Percentiles rank a stretch among this genome's conserved stretches.
Conservation (phyloP, 53 echinoderm and acorn worm genomes). For the Paracentrotus lividus region DNA sequence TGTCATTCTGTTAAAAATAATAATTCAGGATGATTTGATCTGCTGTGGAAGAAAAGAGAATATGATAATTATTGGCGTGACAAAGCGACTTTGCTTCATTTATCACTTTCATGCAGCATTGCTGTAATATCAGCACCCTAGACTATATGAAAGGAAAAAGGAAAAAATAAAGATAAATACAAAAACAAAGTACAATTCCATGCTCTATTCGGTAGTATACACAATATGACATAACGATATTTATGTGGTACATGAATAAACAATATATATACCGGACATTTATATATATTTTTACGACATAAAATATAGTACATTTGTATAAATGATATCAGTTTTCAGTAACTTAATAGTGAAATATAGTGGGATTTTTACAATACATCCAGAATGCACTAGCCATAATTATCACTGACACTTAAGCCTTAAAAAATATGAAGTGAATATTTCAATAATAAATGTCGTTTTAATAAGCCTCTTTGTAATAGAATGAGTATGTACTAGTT, state of each 20-base stretch:
- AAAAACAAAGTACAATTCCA: background rate
- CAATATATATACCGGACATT: too few relatives aligned
- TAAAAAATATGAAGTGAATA: too few relatives aligned
- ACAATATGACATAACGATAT: background rate
- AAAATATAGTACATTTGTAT: background rate
- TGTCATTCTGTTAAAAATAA: background rate
- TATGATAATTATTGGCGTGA: background rate
- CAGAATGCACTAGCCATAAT: too few relatives aligned
- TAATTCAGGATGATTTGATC: background rate
- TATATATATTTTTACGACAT: too few relatives aligned
- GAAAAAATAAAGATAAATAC: background rate
- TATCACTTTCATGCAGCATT: background rate
- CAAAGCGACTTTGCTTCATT: background rate
- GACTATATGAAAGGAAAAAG: background rate
- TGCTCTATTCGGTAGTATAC: background rate
- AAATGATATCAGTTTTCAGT: background rate
- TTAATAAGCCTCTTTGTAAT: too few relatives aligned
- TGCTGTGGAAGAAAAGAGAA: background rate
- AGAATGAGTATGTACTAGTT: too few relatives aligned
- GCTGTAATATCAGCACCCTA: slow-evolving; percentile 18
- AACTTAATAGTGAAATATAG: too few relatives aligned
- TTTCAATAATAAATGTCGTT: too few relatives aligned
- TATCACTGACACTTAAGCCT: too few relatives aligned
- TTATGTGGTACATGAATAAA: background rate
- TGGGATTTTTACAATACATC: too few relatives aligned